Percentiles rank a stretch among this genome's conserved stretches.
Conservation (phyloP, 1,140 invertebrate genomes). For the Drosophila bocqueti region DNA sequence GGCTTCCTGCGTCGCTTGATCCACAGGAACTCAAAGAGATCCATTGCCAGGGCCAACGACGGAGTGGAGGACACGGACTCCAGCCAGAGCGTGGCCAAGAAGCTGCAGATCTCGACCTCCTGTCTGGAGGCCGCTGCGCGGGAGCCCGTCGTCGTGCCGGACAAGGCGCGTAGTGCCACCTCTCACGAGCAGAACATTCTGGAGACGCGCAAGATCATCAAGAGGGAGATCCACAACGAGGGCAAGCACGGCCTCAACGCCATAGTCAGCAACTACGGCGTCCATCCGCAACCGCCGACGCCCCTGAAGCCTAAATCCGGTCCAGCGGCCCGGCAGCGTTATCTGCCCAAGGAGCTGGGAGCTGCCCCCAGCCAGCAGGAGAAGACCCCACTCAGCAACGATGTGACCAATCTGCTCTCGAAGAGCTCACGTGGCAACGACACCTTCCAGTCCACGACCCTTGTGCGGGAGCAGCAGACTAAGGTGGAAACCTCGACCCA, state of each 20-base stretch:
- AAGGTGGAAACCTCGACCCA: slow-evolving; percentile 63
- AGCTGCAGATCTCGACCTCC: slow-evolving; percentile 72
- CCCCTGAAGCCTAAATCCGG: slow-evolving; percentile 83
- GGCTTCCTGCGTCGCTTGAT: slow-evolving; percentile 89
- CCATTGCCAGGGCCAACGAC: slow-evolving; percentile 86
- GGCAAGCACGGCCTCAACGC: slow-evolving; percentile 68
- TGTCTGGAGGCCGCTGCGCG: slow-evolving; percentile 58
- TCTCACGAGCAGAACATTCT: slow-evolving; percentile 69
- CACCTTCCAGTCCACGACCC: slow-evolving; percentile 76
- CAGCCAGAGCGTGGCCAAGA: slow-evolving; percentile 85
- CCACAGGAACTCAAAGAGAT: slow-evolving; percentile 86
- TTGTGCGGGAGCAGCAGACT: slow-evolving; percentile 68
- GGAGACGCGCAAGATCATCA: slow-evolving; percentile 75
- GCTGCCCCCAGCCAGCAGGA: slow-evolving; percentile 6
- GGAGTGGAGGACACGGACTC: slow-evolving; percentile 84
- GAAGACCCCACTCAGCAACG: slow-evolving; percentile 29
- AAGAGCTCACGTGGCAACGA: slow-evolving; percentile 68
- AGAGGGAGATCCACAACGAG: slow-evolving; percentile 71
- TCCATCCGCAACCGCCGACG: slow-evolving; percentile 62
- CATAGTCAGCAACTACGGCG: slow-evolving; percentile 69
- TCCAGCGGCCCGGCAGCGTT: slow-evolving; percentile 86
- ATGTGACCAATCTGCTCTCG: slow-evolving; percentile 65
- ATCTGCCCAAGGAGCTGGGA: slow-evolving; percentile 86
- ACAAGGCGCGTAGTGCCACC: slow-evolving; percentile 66
- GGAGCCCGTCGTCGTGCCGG: slow-evolving; percentile 37